Conservation (phyloP, 2,888 invertebrate genomes). For the Tetragnatha montana region DNA sequence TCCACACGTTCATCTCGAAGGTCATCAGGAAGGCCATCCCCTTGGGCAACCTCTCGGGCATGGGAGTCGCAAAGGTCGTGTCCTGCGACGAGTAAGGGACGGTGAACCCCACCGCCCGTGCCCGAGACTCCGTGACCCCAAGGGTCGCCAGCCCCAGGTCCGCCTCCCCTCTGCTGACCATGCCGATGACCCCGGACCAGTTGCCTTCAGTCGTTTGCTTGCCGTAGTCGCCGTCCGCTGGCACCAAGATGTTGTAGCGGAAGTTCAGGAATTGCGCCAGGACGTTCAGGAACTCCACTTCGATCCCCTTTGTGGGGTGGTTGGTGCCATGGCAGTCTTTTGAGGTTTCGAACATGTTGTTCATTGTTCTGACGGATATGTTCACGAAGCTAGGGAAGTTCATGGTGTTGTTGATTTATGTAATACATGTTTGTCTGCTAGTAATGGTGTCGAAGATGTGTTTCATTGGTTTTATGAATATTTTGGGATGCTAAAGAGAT, state of each 20-base stretch:
- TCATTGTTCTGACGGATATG: neutral
- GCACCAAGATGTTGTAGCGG: neutral
- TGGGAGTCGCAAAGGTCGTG: neutral
- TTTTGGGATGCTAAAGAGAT: no score
- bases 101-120: neutral
- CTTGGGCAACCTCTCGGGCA: neutral
- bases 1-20: neutral
- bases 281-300: neutral
- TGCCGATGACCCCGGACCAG: constrained; percentile 10
- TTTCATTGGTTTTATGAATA: no score
- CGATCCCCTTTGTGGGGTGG: neutral
- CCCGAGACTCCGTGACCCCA: neutral
- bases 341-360: neutral
- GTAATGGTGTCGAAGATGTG: no score
- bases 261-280: neutral
- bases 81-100: neutral
- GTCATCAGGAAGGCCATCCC: neutral
- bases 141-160: neutral
- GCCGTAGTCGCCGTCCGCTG: constrained; percentile 2
- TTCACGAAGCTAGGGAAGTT: neutral
- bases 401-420: neutral
- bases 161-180: constrained; percentile 2
- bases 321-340: neutral
- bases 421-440: neutral
- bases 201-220: neutral